Conservation (phyloP, 2,113 vertebrate genomes). For the Dendropsophus ebraccatus region DNA sequence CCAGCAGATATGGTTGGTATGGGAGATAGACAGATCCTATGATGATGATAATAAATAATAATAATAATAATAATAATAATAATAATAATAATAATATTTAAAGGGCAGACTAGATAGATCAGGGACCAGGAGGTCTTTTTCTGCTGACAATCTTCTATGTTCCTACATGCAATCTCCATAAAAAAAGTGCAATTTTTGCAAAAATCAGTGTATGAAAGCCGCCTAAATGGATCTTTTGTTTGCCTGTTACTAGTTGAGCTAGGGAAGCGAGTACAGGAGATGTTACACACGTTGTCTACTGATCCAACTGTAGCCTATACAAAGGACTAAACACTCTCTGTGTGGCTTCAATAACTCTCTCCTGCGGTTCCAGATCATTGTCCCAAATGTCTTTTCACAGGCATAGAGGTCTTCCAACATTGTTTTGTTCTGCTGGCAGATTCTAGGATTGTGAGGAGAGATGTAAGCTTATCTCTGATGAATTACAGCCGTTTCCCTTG, state of each 20-base stretch:
- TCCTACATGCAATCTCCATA: too few relatives aligned
- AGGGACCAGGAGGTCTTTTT: too few relatives aligned
- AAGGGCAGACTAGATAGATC: too few relatives aligned
- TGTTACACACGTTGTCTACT: neutral
- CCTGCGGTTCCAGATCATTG: slow-evolving; percentile 20
- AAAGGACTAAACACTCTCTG: slow-evolving; percentile 9
- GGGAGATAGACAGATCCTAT: too few relatives aligned
- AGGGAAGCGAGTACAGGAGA: neutral
- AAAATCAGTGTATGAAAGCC: too few relatives aligned
- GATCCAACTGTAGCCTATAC: slow-evolving; percentile 6
- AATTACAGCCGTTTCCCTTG: neutral
- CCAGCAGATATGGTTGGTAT: too few relatives aligned
- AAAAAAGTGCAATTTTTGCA: too few relatives aligned
- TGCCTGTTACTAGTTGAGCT: neutral
- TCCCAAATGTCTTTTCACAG: slow-evolving; percentile 16
- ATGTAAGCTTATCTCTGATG: neutral
- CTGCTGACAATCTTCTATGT: too few relatives aligned
- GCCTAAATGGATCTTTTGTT: neutral
- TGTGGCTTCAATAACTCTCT: neutral
- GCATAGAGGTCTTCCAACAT: slow-evolving; percentile 6
- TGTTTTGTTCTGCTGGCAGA: neutral
- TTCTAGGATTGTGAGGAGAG: neutral
- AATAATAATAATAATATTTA: too few relatives aligned
- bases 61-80: too few relatives aligned
- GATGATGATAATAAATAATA: too few relatives aligned